A percentile compares a stretch with the other conserved stretches of the same genome.
phyloP scores from a whole-genome alignment of 2,113 vertebrate species.

The Ia io region DNA sequence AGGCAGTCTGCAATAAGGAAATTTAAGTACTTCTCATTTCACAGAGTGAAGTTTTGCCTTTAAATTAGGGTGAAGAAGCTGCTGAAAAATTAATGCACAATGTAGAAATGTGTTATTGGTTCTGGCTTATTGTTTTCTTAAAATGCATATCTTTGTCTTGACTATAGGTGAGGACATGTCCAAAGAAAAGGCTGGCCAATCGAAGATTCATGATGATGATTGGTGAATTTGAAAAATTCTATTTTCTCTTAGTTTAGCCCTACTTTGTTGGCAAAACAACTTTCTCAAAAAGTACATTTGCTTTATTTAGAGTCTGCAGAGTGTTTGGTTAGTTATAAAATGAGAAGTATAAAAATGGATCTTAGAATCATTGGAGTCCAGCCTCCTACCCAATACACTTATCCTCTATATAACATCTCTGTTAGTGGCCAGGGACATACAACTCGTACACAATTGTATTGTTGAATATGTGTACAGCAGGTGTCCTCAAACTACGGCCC shows the following conservation, averaged over 20 bases:
- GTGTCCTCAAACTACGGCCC: no score
- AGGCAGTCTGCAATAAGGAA: background rate
- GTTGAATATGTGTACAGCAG: no score
- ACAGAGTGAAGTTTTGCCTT: background rate
- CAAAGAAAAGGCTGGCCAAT: fast-evolving
- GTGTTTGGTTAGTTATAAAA: slow-evolving; percentile 29
- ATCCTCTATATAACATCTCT: background rate
- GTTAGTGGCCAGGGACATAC: background rate
- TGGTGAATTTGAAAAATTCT: slow-evolving; percentile 54
- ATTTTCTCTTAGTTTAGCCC: background rate
- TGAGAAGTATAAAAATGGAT: slow-evolving; percentile 1
- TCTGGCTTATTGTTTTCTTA: slow-evolving; percentile 26
- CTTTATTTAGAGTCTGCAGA: background rate
- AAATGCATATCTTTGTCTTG: slow-evolving; percentile 23
- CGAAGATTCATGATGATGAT: background rate
- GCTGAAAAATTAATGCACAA: background rate
- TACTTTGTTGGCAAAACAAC: background rate
- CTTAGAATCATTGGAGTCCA: background rate
- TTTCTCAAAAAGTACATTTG: slow-evolving; percentile 7
- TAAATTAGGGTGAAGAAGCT: background rate
- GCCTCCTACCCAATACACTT: background rate
- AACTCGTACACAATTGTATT: background rate
- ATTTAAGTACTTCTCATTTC: background rate
- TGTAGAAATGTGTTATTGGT: background rate
- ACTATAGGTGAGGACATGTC: background rate